Conservation (phyloP, 2,113 vertebrate genomes). For the Oriolus oriolus region DNA sequence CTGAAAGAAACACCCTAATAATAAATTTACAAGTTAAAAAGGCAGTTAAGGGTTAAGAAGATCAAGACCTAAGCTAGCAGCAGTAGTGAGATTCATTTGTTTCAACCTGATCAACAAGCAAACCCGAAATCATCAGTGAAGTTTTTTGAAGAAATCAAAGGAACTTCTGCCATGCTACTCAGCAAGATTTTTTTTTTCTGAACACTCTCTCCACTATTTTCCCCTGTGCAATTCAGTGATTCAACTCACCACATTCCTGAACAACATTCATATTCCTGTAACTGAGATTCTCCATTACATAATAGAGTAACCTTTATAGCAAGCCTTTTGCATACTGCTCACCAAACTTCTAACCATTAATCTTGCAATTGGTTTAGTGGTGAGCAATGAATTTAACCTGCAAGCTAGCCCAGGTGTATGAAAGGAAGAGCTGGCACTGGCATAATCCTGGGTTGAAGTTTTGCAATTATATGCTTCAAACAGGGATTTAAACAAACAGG, state of each 20-base stretch:
- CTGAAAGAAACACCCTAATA: neutral
- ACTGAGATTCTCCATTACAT: neutral
- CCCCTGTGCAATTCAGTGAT: neutral
- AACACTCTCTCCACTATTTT: neutral
- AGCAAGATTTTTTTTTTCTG: neutral
- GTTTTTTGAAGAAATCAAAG: neutral
- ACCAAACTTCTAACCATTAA: neutral
- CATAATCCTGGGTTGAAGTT: neutral
- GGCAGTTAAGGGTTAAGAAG: neutral
- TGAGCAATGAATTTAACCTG: neutral
- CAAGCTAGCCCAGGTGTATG: neutral
- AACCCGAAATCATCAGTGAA: accelerated
- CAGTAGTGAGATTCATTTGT: neutral
- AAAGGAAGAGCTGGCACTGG: neutral
- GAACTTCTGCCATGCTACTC: neutral
- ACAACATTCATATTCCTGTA: neutral
- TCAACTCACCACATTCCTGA: neutral
- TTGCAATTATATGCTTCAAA: neutral
- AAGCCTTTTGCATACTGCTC: neutral
- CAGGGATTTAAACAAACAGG: neutral
- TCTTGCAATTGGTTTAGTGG: neutral
- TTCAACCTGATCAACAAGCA: neutral
- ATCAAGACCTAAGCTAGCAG: neutral
- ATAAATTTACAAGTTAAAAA: neutral
- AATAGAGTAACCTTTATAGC: neutral